Conservation (phyloP, 2,797 vertebrate species). For the Tachyglossus aculeatus region DNA sequence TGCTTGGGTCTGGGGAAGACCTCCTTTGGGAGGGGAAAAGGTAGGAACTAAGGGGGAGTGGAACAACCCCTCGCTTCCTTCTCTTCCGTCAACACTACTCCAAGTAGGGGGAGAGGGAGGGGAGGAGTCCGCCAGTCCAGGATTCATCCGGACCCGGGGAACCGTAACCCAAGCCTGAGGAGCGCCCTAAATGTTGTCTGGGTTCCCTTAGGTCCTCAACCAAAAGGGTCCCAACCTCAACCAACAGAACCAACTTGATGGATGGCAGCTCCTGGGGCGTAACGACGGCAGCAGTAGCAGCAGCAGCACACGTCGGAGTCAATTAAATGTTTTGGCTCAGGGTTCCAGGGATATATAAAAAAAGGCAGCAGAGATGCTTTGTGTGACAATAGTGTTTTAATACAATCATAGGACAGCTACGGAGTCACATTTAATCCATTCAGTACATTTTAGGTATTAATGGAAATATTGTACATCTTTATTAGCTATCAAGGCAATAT, state of each 20-base stretch:
- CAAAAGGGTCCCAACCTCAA: background rate
- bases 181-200: too few species aligned
- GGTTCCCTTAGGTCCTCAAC: background rate
- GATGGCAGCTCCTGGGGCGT: too few species aligned
- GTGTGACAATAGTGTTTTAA: conserved; percentile 69
- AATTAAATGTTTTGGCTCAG: conserved; percentile 12
- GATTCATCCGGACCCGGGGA: too few species aligned
- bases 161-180: too few species aligned
- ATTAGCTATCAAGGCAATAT: conserved; percentile 45
- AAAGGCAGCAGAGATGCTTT: conserved; percentile 35
- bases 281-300: too few species aligned
- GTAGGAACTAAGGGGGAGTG: background rate
- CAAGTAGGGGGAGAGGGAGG: background rate
- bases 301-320: too few species aligned
- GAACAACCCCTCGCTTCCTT: background rate
- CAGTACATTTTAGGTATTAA: conserved; percentile 57
- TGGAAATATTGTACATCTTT: conserved; percentile 65
- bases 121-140: too few species aligned
- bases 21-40: background rate
- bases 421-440: conserved; percentile 60
- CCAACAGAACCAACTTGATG: too few species aligned
- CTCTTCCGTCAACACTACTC: too few species aligned
- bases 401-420: conserved; percentile 62
- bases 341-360: conserved; percentile 7
- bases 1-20: too few species aligned